Evolutionary conservation across 2,888 invertebrate species (phyloP).

Genomic region (Halocaridina rubra): DNA sequence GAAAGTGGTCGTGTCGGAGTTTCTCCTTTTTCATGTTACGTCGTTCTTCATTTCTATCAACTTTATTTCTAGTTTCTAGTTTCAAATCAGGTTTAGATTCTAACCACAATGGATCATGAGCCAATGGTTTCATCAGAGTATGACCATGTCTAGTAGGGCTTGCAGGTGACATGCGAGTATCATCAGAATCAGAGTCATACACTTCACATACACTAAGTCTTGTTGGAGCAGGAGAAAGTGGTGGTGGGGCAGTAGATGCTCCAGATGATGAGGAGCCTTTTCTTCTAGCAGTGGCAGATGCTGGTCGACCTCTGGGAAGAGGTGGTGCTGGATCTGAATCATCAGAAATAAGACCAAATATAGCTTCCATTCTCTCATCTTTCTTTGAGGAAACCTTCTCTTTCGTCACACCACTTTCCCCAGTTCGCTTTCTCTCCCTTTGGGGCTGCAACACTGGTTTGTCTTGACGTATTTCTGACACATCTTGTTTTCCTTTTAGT

Average conservation of each 20-base stretch:
- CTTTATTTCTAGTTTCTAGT: conserved; percentile 12
- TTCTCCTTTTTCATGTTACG: conserved; percentile 38
- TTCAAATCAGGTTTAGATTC: conserved; percentile 32
- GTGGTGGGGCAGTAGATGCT: conserved; percentile 46
- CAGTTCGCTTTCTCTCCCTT: conserved; percentile 42
- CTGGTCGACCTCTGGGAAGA: conserved; percentile 26
- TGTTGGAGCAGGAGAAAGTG: conserved; percentile 42
- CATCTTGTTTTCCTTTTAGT: conserved; percentile 51
- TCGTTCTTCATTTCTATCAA: conserved; percentile 33
- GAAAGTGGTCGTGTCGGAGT: not conserved
- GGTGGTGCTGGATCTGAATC: conserved; percentile 55
- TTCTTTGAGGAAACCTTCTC: conserved; percentile 47
- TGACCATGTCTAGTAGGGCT: conserved; percentile 21
- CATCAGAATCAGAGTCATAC: conserved; percentile 58
- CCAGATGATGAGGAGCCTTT: conserved; percentile 59
- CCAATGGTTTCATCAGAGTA: not conserved
- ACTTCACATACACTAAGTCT: conserved; percentile 29
- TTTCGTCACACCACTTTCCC: conserved; percentile 7
- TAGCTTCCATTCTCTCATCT: conserved; percentile 87
- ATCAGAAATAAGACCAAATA: conserved; percentile 87
- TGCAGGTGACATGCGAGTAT: conserved; percentile 22
- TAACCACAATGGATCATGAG: conserved; percentile 21
- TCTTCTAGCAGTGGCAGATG: conserved; percentile 44
- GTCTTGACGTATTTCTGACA: conserved; percentile 40
- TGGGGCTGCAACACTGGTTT: conserved; percentile 31